These are phyloP conservation scores for Asarcornis scutulata DNA, from an alignment of 2,113 vertebrate genomes.

Conservation along the genomic window DNA sequence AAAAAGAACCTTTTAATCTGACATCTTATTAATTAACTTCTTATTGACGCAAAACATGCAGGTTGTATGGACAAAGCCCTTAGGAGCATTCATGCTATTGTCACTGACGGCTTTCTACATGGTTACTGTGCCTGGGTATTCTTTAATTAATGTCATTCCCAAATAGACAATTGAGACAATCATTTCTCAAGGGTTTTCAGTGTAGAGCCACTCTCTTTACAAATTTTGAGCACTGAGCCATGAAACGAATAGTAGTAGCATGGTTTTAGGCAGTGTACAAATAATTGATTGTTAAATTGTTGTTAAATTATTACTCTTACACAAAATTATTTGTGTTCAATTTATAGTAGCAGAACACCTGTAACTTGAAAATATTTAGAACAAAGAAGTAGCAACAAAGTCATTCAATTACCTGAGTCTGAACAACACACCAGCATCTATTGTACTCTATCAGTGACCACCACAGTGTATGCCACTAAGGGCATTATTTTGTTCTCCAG, in stretches of 20 bases:
- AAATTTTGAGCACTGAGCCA: neutral
- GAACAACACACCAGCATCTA: neutral
- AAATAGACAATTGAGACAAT: neutral
- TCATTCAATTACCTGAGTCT: neutral
- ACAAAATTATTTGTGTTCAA: neutral
- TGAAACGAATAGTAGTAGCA: neutral
- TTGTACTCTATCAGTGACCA: neutral
- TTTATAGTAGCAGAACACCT: neutral
- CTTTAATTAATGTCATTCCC: slow-evolving; percentile 24
- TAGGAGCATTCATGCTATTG: neutral
- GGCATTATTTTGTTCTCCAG: neutral
- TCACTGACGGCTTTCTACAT: neutral
- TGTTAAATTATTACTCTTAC: neutral
- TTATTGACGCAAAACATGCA: neutral
- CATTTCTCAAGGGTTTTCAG: slow-evolving; percentile 17
- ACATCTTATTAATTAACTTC: neutral
- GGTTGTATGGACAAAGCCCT: neutral
- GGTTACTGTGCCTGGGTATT: neutral
- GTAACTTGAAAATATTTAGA: neutral
- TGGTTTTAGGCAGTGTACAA: neutral
- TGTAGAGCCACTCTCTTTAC: neutral
- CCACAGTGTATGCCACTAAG: neutral
- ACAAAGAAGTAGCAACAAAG: neutral
- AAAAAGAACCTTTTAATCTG: neutral
- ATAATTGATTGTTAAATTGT: neutral